Conservation (phyloP, 2,113 vertebrate genomes). For the Percina caprodes region DNA sequence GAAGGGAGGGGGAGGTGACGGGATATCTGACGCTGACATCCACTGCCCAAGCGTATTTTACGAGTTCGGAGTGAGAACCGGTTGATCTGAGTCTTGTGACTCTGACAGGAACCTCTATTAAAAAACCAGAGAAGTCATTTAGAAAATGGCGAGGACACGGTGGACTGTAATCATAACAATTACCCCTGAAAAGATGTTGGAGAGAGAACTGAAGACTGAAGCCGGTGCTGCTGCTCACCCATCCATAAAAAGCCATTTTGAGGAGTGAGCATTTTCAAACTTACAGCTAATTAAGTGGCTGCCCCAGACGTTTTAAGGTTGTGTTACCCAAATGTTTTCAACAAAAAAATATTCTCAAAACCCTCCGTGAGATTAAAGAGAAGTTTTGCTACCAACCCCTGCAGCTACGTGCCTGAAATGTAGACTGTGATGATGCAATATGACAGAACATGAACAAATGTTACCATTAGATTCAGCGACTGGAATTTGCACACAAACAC, state of each 20-base stretch:
- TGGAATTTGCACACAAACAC: background rate
- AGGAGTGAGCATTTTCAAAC: constrained; percentile 18
- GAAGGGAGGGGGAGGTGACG: no score
- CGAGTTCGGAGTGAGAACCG: no score
- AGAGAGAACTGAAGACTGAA: background rate
- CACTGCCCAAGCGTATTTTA: no score
- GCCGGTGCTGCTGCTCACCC: constrained; percentile 17
- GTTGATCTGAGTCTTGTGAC: background rate
- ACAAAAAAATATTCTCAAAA: background rate
- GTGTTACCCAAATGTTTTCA: constrained; percentile 11
- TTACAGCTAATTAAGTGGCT: constrained; percentile 20
- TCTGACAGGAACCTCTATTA: background rate
- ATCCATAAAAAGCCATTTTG: constrained; percentile 42
- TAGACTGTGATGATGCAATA: background rate
- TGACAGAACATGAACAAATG: background rate
- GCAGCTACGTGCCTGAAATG: background rate
- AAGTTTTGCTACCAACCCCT: constrained; percentile 4
- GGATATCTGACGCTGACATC: no score
- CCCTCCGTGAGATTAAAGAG: background rate
- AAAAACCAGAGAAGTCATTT: background rate
- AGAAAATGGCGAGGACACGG: background rate
- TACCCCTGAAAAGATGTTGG: constrained; percentile 6
- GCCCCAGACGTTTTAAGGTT: constrained; percentile 10
- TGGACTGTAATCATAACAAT: constrained; percentile 21
- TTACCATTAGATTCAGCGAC: constrained; percentile 1